phyloP scores from a whole-genome alignment of 2,797 vertebrate genomes.

The Siniperca obscura region DNA sequence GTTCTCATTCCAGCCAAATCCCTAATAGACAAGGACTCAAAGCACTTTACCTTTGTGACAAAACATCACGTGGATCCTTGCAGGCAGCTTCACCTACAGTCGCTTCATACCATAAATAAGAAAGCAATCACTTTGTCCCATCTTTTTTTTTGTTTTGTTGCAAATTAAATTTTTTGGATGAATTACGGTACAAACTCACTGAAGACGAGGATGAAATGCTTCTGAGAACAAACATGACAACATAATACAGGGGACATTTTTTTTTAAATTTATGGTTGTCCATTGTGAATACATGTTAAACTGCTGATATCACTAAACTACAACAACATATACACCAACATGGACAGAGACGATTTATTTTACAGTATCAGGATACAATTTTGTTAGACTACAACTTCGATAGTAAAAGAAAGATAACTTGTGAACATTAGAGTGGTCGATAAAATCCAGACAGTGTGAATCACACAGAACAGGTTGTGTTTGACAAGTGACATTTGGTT shows the following conservation, averaged over 20 bases:
- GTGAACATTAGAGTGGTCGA: constrained; percentile 59
- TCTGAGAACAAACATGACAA: neutral
- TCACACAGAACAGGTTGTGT: neutral
- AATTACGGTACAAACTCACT: neutral
- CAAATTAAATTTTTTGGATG: neutral
- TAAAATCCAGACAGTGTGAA: constrained; percentile 10
- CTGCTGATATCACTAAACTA: constrained; percentile 5
- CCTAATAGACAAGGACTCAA: neutral
- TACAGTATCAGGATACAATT: constrained; percentile 49
- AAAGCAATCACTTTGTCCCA: neutral
- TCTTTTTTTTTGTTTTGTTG: neutral
- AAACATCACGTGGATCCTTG: too few relatives aligned
- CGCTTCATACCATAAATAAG: neutral
- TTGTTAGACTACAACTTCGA: neutral
- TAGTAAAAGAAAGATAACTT: neutral
- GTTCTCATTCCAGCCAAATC: neutral
- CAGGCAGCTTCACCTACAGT: neutral
- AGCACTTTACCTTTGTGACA: neutral
- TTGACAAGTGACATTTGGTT: constrained; percentile 17
- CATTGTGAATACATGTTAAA: constrained; percentile 18
- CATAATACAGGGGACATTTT: neutral
- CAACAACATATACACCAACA: constrained; percentile 25
- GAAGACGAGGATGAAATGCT: neutral
- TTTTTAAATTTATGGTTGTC: constrained; percentile 34
- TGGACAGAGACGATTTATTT: neutral